Base-by-base conservation (phyloP, 92 coral and sea anemone species). In the Isaurus tuberculatus region DNA sequence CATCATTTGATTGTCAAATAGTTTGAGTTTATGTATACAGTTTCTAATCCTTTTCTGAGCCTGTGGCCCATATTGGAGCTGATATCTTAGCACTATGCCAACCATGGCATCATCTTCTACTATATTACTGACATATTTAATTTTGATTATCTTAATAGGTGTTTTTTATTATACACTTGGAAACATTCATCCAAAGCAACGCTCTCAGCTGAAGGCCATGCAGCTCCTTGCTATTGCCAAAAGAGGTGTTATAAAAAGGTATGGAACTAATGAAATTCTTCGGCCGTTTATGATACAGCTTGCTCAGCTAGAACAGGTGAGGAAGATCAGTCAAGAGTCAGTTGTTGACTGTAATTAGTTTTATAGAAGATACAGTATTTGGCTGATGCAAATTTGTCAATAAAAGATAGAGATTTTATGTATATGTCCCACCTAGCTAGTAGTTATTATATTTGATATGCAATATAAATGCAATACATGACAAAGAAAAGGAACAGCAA, bases 141-240 rank as follows among this genome's bases (percentile, higher is more conserved):
- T 60, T 60, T 6, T 11, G 25, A 60, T n/a, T n/a, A n/a, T 65
- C 26, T 65, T 26, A 23, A 51, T 13, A 79, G 90, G 86, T 1
- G 90, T 87, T 25, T 63, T 80, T 32, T 87, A 87, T 70, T 87
- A 80, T 72, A 87, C 90, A 22, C 83, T 82, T 4, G 86, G 90
- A 19, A 87, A 81, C 57, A 73, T 87, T n/a, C 44, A 32, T 55
- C 87, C 90, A 20, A 80, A 87, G 83, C 31, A 82, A 19, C 68
- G 90, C 26, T 60, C 84, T 29, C 90, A 87, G 44, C 73, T 82
- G 32, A 63, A 86, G 17, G 72, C 87, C 26, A 81, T 87, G 27
- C 90, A 87, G 66, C 70, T 81, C 3, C 43, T 87, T 7, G 69
- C 65, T 29, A 80, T 81, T 87, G 90, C 89, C 60, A 86, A 70